phyloP scores from a whole-genome alignment of 2,888 invertebrate genomes.

The Stramonita haemastoma region DNA sequence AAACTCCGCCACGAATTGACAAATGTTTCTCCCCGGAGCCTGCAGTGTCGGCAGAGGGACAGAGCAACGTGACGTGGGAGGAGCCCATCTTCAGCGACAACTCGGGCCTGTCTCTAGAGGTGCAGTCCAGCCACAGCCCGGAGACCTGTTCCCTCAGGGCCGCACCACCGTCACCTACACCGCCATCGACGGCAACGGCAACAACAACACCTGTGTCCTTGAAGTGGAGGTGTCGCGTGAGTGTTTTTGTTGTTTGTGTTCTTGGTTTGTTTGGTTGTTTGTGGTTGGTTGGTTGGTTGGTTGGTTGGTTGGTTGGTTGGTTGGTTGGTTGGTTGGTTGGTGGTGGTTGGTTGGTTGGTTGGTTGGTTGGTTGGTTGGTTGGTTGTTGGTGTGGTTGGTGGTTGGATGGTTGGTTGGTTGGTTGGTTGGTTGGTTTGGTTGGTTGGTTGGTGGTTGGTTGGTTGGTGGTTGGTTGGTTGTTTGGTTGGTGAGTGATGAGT shows the following conservation, averaged over 20 bases:
- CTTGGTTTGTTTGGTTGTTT: too few relatives aligned
- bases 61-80: slow-evolving; percentile 79
- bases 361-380: too few relatives aligned
- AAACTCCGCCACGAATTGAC: slow-evolving; percentile 81
- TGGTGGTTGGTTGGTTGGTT: too few relatives aligned
- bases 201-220: slow-evolving; percentile 82
- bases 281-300: too few relatives aligned
- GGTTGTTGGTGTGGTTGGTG: too few relatives aligned
- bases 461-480: too few relatives aligned
- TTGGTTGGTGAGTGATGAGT: too few relatives aligned
- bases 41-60: slow-evolving; percentile 74
- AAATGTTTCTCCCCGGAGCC: slow-evolving; percentile 82
- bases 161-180: slow-evolving; percentile 81
- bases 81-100: slow-evolving; percentile 83
- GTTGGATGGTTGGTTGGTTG: too few relatives aligned
- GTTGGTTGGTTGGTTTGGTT: too few relatives aligned
- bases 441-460: too few relatives aligned
- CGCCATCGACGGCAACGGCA: slow-evolving; percentile 82
- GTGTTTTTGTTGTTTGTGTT: slow-evolving; percentile 50
- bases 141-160: slow-evolving; percentile 80
- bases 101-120: slow-evolving; percentile 76
- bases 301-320: too few relatives aligned
- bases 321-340: too few relatives aligned
- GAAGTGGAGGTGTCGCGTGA: slow-evolving; percentile 80
- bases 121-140: slow-evolving; percentile 76